Conservation (phyloP, 2,888 invertebrate species). For the Lydus trimaculatus region DNA sequence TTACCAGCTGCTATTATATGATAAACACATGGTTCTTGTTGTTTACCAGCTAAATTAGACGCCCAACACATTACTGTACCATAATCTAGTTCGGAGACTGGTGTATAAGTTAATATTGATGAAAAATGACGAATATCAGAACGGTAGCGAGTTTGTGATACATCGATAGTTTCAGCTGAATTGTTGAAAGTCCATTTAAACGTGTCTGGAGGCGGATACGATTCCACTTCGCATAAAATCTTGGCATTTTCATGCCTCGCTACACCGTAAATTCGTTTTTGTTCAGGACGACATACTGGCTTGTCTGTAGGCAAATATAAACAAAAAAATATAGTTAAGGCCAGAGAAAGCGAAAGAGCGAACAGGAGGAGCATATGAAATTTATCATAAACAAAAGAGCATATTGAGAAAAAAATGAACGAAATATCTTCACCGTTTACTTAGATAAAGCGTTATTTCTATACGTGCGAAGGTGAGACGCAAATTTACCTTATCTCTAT, state of each 20-base stretch:
- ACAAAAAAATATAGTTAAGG: not conserved
- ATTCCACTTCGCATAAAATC: conserved; percentile 84
- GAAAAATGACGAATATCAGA: conserved; percentile 63
- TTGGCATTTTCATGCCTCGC: conserved; percentile 82
- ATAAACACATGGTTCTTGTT: conserved; percentile 76
- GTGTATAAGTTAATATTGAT: conserved; percentile 78
- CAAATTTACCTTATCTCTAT: not conserved
- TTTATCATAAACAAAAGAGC: not conserved
- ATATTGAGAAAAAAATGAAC: not conserved
- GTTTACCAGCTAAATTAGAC: conserved; percentile 73
- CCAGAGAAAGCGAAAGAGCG: not conserved
- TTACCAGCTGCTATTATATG: conserved; percentile 78
- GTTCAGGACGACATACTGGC: conserved; percentile 78
- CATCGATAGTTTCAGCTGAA: conserved; percentile 81
- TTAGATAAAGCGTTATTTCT: not conserved
- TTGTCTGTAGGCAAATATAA: conserved; percentile 69
- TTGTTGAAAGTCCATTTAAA: conserved; percentile 93
- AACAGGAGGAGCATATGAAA: not conserved
- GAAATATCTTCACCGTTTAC: not conserved
- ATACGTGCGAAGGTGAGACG: not conserved
- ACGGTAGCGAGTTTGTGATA: conserved; percentile 73
- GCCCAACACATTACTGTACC: conserved; percentile 78
- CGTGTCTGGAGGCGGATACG: conserved; percentile 81
- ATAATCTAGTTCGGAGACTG: conserved; percentile 77
- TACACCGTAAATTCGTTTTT: conserved; percentile 82